Conservation (phyloP, 2,113 vertebrate genomes). For the Thermophis baileyi region DNA sequence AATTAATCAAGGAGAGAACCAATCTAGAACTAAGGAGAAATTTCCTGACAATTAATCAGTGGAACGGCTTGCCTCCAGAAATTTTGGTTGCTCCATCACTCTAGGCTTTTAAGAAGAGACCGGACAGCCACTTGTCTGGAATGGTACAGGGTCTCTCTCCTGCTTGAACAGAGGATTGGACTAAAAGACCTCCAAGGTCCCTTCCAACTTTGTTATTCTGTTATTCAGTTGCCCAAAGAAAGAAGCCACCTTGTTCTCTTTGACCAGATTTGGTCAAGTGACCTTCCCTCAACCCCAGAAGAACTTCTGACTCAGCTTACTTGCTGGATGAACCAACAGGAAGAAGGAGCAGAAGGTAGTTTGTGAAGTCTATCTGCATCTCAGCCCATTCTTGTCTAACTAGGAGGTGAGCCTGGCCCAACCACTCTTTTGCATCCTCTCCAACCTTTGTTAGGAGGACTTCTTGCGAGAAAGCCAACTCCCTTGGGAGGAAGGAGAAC, state of each 20-base stretch:
- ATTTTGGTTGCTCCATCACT: no score
- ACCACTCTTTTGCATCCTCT: not conserved
- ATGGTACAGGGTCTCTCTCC: not conserved
- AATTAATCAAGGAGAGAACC: no score
- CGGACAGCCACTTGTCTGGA: no score
- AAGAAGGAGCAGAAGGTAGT: not conserved
- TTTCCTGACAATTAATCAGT: no score
- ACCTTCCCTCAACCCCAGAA: not conserved
- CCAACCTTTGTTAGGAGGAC: fast-evolving
- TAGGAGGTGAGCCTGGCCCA: not conserved
- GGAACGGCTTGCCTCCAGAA: no score
- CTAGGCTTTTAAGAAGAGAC: no score
- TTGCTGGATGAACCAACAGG: not conserved
- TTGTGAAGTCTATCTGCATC: not conserved
- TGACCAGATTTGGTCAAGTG: not conserved
- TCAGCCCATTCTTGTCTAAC: no score
- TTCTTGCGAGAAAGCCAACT: conserved; percentile 4
- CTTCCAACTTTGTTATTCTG: not conserved
- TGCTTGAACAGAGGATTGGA: not conserved
- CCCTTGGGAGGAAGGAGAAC: not conserved
- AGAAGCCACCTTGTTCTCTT: not conserved
- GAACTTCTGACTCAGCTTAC: not conserved
- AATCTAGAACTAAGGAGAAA: no score
- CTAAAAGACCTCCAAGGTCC: not conserved
- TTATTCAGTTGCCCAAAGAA: not conserved